A percentile compares a stretch with the other conserved stretches of the same genome.
These are phyloP conservation scores for Cossypha caffra DNA, from an alignment of 2,797 vertebrate genomes.

Conservation along the genomic window DNA sequence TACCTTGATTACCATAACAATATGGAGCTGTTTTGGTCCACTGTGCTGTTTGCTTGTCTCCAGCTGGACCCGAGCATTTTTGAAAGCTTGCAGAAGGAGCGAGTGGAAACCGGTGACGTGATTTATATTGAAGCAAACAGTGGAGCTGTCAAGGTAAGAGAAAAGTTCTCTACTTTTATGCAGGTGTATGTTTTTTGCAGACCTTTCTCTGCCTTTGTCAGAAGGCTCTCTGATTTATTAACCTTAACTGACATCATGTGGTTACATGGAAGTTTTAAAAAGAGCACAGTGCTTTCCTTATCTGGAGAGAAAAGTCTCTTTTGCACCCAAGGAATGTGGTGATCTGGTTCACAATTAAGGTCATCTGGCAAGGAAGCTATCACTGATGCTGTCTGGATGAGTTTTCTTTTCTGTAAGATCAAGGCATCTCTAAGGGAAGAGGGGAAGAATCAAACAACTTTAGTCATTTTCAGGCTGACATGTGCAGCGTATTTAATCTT, in stretches of 20 bases:
- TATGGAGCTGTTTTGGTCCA: neutral
- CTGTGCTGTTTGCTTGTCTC: neutral
- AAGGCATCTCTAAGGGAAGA: constrained; percentile 40
- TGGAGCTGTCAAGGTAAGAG: constrained; percentile 93
- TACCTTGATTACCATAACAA: neutral
- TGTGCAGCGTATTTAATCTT: constrained; percentile 74
- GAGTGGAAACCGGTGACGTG: constrained; percentile 96
- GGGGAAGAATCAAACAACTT: constrained; percentile 37
- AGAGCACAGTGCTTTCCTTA: neutral
- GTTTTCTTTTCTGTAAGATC: constrained; percentile 48
- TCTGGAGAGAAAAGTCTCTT: constrained; percentile 1
- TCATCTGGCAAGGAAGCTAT: constrained; percentile 51
- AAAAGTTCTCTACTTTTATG: neutral
- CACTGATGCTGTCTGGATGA: constrained; percentile 43
- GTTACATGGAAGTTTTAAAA: neutral
- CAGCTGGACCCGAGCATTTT: constrained; percentile 99
- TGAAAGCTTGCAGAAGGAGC: constrained; percentile 97
- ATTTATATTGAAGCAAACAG: constrained; percentile 99
- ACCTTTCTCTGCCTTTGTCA: constrained; percentile 24
- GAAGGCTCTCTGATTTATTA: constrained; percentile 5
- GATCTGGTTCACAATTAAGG: constrained; percentile 50
- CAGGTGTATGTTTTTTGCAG: neutral
- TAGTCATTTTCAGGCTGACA: constrained; percentile 71
- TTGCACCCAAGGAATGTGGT: neutral
- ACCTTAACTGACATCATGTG: constrained; percentile 12